Base-by-base conservation (phyloP, 2,888 invertebrate species). In the Drosophila melanosoma region DNA sequence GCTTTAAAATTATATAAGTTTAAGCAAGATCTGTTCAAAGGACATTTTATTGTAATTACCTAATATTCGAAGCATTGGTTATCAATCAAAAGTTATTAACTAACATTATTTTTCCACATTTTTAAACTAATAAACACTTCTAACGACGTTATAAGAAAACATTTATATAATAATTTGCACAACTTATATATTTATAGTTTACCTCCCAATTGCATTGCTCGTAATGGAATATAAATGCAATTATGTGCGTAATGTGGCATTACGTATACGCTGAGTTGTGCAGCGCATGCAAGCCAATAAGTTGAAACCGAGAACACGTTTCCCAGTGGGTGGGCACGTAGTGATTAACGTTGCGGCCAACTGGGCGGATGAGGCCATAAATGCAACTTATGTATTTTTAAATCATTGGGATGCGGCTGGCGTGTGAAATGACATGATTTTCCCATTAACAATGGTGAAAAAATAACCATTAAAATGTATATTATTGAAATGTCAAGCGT, bases 401-500 rank as follows among this genome's bases (percentile, higher is more conserved):
- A 66, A 71, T 61, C 57, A 48, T 36, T 15, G 48, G 20, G 29
- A 38, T 56, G 60, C 35, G 26, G 26, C n/a, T 12, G 48, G 32
- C 38, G n/a, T 59, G 49, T 71, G 49, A 62, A 76, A 59, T 53
- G 64, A 68, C 57, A 67, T 62, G 52, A 83, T 59, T 72, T 69
- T 38, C 56, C 65, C 67, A 79, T 69, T 76, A 76, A 76, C 58
- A 69, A 67, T 70, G 68, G 51, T 52, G 57, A 63, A 60, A 76
- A 56, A 74, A 81, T 82, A 89, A 75, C 69, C 75, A 76, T 87
- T 74, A 61, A 82, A 89, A 77, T 72, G 52, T 66, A 87, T 83
- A 75, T 78, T 87, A 87, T 87, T 78, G 69, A 75, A 74, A 67
- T 72, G 84, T 74, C 82, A 78, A 58, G 32, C 42, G 60, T 40